Percentiles rank a stretch among this genome's conserved stretches.
Evolutionary conservation across 1,140 invertebrate species (phyloP).

Genomic region (Camponotus vicinus): DNA sequence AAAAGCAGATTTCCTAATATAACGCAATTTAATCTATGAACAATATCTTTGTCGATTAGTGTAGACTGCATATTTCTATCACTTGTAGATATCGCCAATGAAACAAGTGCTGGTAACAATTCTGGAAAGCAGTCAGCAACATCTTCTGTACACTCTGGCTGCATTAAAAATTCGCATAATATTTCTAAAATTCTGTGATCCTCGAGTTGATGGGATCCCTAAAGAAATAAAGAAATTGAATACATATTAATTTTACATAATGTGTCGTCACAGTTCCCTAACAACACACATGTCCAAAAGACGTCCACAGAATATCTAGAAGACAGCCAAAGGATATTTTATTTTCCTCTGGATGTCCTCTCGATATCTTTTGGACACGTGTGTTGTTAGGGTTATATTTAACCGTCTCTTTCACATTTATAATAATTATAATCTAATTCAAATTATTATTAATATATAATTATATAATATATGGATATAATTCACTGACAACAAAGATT

Average conservation of each 20-base stretch:
- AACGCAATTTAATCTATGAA: conserved; percentile 83
- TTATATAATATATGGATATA: too few relatives aligned
- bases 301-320: too few relatives aligned
- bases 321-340: too few relatives aligned
- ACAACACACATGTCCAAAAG: too few relatives aligned
- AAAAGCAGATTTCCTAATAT: conserved; percentile 84
- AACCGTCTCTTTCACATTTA: too few relatives aligned
- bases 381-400: too few relatives aligned
- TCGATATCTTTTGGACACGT: too few relatives aligned
- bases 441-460: too few relatives aligned
- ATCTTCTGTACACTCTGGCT: conserved; percentile 76
- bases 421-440: too few relatives aligned
- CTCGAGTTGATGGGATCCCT: conserved; percentile 73
- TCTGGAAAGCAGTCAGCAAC: conserved; percentile 84
- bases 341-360: too few relatives aligned
- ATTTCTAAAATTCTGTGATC: conserved; percentile 71
- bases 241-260: background rate
- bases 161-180: conserved; percentile 80
- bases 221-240: conserved; percentile 55
- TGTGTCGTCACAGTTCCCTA: too few relatives aligned
- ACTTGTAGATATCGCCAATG: conserved; percentile 73
- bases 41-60: conserved; percentile 57
- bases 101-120: conserved; percentile 80
- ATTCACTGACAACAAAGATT: too few relatives aligned
- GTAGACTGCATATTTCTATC: conserved; percentile 15